Conservation (phyloP, 2,113 vertebrate species). For the Coregonus clupeaformis region DNA sequence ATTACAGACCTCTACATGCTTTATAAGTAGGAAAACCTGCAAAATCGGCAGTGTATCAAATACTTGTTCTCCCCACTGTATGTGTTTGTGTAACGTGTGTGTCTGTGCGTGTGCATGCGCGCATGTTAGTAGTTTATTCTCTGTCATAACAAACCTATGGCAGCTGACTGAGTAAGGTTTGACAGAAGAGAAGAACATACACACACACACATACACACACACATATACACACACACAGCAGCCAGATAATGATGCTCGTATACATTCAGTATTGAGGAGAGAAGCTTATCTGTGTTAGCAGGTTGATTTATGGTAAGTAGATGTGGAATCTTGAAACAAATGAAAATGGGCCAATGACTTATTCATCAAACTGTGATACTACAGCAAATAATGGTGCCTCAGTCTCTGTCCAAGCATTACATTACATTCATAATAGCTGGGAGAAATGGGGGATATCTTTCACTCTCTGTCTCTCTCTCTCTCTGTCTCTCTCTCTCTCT, state of each 20-base stretch:
- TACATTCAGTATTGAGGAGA: constrained; percentile 30
- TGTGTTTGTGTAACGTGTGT: no score
- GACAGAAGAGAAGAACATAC: constrained; percentile 19
- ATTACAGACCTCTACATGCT: no score
- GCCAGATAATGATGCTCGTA: constrained; percentile 52
- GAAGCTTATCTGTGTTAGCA: constrained; percentile 39
- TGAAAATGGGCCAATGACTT: no score
- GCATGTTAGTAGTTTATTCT: no score
- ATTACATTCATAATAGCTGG: constrained; percentile 2
- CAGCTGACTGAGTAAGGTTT: constrained; percentile 31
- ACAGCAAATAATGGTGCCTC: constrained; percentile 6
- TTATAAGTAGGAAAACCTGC: no score
- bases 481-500: neutral
- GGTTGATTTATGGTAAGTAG: constrained; percentile 45
- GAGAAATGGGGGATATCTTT: constrained; percentile 17
- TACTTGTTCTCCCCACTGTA: no score
- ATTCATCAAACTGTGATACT: no score
- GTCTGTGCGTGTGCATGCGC: no score
- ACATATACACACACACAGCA: constrained; percentile 16
- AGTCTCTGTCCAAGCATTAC: constrained; percentile 12
- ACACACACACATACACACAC: neutral
- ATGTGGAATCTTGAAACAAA: no score
- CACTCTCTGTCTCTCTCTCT: neutral
- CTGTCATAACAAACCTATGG: constrained; percentile 10
- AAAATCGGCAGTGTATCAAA: no score